Percentiles rank a stretch among this genome's conserved stretches.
phyloP scores from a whole-genome alignment of 2,113 vertebrate genomes.

The Isichthys henryi region DNA sequence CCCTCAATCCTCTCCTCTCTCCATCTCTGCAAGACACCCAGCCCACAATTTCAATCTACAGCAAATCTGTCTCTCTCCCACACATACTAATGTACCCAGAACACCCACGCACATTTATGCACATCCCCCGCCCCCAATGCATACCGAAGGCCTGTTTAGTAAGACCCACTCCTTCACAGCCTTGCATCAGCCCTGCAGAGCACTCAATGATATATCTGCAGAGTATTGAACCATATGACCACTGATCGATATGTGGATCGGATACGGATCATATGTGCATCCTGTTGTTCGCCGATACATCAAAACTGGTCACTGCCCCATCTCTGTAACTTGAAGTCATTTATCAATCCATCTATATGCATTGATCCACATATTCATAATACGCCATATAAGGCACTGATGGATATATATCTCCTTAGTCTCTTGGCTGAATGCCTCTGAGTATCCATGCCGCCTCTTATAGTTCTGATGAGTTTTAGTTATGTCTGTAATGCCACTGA shows the following conservation, averaged over 20 bases:
- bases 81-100: slow-evolving; percentile 3
- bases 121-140: neutral
- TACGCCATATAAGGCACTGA: neutral
- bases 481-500: neutral
- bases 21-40: neutral
- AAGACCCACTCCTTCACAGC: neutral
- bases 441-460: neutral
- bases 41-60: neutral
- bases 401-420: neutral
- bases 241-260: neutral
- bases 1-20: neutral
- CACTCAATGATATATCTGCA: neutral
- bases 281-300: neutral
- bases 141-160: neutral
- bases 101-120: neutral
- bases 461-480: neutral
- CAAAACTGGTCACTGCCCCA: neutral
- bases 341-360: neutral
- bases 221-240: neutral
- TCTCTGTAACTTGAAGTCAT: neutral
- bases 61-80: neutral
- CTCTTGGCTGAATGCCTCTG: neutral
- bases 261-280: neutral
- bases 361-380: neutral
- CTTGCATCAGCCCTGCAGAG: slow-evolving; percentile 2